Evolutionary conservation across 1,140 invertebrate species (phyloP).

Genomic region (Neodiprion pinetum): DNA sequence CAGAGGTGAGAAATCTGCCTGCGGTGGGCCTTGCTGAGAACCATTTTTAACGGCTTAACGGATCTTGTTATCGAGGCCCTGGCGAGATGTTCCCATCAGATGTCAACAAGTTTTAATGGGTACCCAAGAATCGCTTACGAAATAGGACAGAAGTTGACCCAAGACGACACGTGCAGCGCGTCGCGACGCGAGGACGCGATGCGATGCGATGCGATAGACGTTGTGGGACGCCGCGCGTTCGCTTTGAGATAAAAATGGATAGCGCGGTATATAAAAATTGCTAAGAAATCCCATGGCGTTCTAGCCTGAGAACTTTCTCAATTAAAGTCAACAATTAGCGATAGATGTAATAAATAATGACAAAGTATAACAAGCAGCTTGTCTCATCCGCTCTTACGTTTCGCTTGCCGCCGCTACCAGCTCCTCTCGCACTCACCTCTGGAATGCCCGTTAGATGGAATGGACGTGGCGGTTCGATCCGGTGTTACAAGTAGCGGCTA

Average conservation of each 20-base stretch:
- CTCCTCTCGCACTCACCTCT: not conserved
- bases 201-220: not conserved
- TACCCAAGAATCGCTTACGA: not conserved
- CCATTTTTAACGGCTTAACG: not conserved
- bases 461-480: not conserved
- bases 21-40: not conserved
- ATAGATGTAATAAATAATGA: constrained; percentile 6
- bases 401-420: no score
- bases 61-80: not conserved
- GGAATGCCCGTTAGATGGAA: constrained; percentile 3
- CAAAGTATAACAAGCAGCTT: constrained; percentile 1
- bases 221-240: not conserved
- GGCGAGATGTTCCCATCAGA: not conserved
- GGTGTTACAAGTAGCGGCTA: constrained; percentile 2
- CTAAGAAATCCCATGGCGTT: constrained; percentile 26
- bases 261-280: constrained; percentile 13
- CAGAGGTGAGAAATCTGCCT: not conserved
- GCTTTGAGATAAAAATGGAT: not conserved
- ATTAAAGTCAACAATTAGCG: constrained; percentile 55
- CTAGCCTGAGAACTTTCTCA: constrained; percentile 57
- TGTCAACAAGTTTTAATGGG: constrained; percentile 3
- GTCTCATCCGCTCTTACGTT: not conserved
- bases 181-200: no score
- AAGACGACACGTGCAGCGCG: not conserved
- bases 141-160: not conserved